phyloP scores from a whole-genome alignment of 2,113 vertebrate genomes.

The Platysternon megacephalum region DNA sequence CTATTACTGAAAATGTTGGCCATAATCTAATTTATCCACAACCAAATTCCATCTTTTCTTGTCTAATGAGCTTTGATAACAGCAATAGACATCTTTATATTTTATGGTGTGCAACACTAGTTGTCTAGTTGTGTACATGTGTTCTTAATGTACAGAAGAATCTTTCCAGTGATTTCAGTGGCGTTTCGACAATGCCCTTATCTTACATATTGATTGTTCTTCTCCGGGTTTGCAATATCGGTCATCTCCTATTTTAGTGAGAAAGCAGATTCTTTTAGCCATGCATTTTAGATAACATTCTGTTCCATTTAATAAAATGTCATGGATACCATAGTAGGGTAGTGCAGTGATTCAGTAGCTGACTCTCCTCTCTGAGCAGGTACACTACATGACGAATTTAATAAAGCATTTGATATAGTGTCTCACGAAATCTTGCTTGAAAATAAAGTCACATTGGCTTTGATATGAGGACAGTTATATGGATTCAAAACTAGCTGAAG shows the following conservation, averaged over 20 bases:
- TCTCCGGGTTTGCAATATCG: background rate
- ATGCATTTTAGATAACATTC: background rate
- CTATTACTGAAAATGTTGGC: background rate
- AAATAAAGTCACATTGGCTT: conserved; percentile 4
- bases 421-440: background rate
- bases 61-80: background rate
- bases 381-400: background rate
- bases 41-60: background rate
- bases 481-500: background rate
- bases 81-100: background rate
- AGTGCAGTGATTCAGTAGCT: background rate
- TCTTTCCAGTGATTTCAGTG: background rate
- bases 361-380: background rate
- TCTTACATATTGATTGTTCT: background rate
- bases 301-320: background rate
- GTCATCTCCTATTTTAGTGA: background rate
- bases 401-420: background rate
- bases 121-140: background rate
- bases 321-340: background rate
- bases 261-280: background rate
- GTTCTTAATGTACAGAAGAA: background rate
- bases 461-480: background rate
- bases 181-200: background rate
- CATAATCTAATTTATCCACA: background rate
- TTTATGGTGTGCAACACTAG: background rate